Evolutionary conservation across 1,140 invertebrate species (phyloP), one percentile per base, ranked within the genome.

Genomic region (Papilio xuthus): DNA sequence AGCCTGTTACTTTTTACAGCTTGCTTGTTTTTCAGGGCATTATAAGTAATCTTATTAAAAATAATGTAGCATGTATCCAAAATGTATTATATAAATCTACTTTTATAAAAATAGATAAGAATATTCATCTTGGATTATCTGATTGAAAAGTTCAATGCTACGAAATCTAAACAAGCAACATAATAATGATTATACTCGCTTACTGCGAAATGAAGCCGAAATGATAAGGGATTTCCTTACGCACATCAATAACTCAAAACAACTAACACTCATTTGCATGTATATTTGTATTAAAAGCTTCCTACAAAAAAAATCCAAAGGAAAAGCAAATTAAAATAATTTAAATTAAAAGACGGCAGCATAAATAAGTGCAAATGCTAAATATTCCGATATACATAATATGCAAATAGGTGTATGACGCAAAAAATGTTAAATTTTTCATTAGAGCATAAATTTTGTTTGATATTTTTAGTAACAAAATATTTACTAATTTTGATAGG

Each of bases 401-500:
- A 60, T 23, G 23, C 56, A 60, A 23, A 60, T 26, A 71, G 15
- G 44, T 73, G n/a, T 47, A 15, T 72, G 70, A 72, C 23, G 70
- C 41, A 72, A 72, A 70, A 72, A 23, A 18, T 9, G 6, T 47
- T n/a, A 69, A 0, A 28, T 26, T 73, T 73, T 73, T 73, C 71
- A 44, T 18, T 47, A 73, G 42, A 28, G 4, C 44, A 18, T 18
- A 26, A 73, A 47, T 50, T 6, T 53, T n/a, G 0, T 8, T n/a
- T 71, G 41, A 72, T n/a, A 42, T 37, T 20, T 72, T 28, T 37
- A 47, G 10, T 15, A 63, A 28, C 37, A 67, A 23, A 28, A 77
- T 32, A 41, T 67, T 69, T 69, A 28, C 37, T 67, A 56, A 56
- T 56, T 20, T 23, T 73, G 71, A 63, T 79, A 44, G 28, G 73